These are phyloP conservation scores for Staurois parvus DNA, from an alignment of 2,797 vertebrate species.

Conservation along the genomic window DNA sequence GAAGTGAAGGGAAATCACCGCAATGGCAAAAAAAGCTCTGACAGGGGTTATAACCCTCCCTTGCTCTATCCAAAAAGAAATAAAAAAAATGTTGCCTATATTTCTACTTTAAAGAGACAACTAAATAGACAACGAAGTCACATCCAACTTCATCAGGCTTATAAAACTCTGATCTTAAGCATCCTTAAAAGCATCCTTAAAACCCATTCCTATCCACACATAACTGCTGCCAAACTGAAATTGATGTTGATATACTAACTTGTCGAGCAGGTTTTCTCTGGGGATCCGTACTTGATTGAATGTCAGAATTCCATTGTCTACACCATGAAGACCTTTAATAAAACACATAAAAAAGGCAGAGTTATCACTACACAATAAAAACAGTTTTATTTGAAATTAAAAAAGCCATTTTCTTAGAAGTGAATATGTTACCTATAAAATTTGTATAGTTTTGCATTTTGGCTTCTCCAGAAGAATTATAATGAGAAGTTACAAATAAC, in stretches of 20 bases:
- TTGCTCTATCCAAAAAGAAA: too few species aligned
- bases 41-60: too few species aligned
- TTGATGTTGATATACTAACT: conserved; percentile 65
- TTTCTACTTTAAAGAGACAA: not conserved
- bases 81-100: too few species aligned
- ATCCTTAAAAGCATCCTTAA: not conserved
- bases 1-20: too few species aligned
- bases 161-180: not conserved
- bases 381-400: not conserved
- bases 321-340: conserved; percentile 71
- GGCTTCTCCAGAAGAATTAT: not conserved
- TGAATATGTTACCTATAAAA: not conserved
- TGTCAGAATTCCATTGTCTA: conserved; percentile 76
- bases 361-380: not conserved
- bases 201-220: not conserved
- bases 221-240: conserved; percentile 17
- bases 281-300: conserved; percentile 74
- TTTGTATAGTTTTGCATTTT: not conserved
- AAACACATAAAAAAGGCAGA: conserved; percentile 4
- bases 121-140: not conserved
- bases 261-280: conserved; percentile 73
- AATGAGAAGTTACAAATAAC: too few species aligned
- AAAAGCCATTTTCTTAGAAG: not conserved
- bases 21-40: too few species aligned
- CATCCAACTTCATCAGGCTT: not conserved